Conservation (phyloP, 2,797 vertebrate genomes). For the Hozukius guyotensis region DNA sequence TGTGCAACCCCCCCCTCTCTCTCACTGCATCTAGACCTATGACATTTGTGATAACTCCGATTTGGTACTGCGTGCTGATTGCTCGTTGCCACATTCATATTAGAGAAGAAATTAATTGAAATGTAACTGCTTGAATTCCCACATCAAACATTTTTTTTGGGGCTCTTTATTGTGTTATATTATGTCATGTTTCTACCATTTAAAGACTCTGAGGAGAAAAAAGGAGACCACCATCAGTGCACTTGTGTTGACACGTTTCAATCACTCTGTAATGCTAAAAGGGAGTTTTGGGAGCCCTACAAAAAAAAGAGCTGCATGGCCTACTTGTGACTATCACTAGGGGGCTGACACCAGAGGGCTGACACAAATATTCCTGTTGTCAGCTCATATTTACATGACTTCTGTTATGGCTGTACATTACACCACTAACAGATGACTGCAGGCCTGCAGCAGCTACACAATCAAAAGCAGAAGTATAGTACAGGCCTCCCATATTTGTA, state of each 20-base stretch:
- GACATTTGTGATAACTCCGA: neutral
- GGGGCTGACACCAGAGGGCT: conserved; percentile 41
- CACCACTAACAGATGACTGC: neutral
- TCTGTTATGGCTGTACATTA: neutral
- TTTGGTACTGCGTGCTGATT: neutral
- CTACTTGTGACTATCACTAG: conserved; percentile 46
- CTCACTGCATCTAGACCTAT: neutral
- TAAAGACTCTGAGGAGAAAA: neutral
- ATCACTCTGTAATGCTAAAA: conserved; percentile 31
- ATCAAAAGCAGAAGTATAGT: neutral
- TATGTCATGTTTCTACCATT: neutral
- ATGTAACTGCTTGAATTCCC: too few species aligned
- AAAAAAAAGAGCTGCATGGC: conserved; percentile 29
- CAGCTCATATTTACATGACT: conserved; percentile 27
- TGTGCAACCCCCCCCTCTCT: neutral
- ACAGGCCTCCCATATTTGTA: neutral
- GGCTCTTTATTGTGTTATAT: neutral
- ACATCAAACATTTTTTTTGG: neutral
- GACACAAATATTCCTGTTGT: conserved; percentile 47
- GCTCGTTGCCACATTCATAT: neutral
- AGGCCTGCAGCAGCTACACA: neutral
- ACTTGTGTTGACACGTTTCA: conserved; percentile 15
- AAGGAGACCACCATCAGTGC: neutral
- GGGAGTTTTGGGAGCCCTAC: conserved; percentile 1
- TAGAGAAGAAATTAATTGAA: neutral